A percentile compares a stretch with the other conserved stretches of the same genome.
These are phyloP conservation scores for Dasysyrphus tricinctus DNA, from an alignment of 2,888 invertebrate genomes.

Conservation along the genomic window DNA sequence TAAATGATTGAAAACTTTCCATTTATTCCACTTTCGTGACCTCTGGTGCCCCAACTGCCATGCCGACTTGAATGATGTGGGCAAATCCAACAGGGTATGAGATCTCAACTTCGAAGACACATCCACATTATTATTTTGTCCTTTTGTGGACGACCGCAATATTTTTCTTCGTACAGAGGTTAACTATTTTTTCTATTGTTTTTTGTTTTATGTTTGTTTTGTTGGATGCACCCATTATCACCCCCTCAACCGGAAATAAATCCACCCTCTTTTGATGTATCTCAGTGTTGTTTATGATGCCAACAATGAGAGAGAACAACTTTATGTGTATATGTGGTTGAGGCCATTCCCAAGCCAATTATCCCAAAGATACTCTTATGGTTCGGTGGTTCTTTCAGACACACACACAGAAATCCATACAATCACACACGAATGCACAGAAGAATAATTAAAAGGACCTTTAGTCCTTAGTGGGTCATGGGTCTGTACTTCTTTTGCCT, in stretches of 20 bases:
- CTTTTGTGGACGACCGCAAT: conserved; percentile 68
- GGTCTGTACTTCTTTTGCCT: conserved; percentile 58
- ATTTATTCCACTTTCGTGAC: conserved; percentile 63
- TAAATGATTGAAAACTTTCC: conserved; percentile 75
- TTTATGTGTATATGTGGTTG: conserved; percentile 33
- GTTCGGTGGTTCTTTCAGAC: conserved; percentile 28
- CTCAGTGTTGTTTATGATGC: conserved; percentile 43
- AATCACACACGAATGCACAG: conserved; percentile 28
- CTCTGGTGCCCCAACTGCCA: neutral
- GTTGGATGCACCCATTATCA: conserved; percentile 1
- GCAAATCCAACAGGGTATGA: neutral
- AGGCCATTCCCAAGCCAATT: conserved; percentile 64
- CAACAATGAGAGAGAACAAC: conserved; percentile 39
- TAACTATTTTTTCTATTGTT: conserved; percentile 20
- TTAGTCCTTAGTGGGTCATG: conserved; percentile 67
- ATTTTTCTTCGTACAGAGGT: conserved; percentile 56
- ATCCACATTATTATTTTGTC: conserved; percentile 66
- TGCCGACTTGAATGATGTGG: neutral
- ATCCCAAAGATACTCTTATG: conserved; percentile 54
- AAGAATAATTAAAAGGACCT: conserved; percentile 71
- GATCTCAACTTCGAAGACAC: conserved; percentile 23
- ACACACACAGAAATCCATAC: conserved; percentile 31
- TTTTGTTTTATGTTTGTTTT: neutral
- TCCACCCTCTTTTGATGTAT: conserved; percentile 25
- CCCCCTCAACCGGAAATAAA: conserved; percentile 19